A percentile compares a stretch with the other conserved stretches of the same genome.
phyloP scores from a whole-genome alignment of 1,140 invertebrate genomes.

The Choristoneura fumiferana region DNA sequence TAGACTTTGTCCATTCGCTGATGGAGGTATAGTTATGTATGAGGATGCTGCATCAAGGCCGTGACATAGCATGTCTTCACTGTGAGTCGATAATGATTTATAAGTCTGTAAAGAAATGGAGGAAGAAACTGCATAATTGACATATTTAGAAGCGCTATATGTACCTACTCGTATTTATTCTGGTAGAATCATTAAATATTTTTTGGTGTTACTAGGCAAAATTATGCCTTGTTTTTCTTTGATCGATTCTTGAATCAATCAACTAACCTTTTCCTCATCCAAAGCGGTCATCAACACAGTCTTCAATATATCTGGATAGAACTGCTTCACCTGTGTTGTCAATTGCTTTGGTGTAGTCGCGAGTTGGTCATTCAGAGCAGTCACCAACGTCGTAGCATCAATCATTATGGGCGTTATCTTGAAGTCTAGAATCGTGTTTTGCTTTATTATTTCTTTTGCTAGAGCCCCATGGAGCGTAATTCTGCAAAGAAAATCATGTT shows the following conservation, averaged over 20 bases:
- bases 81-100: conserved; percentile 50
- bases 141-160: not conserved
- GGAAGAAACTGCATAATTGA: not conserved
- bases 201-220: no score
- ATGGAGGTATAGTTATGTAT: conserved; percentile 46
- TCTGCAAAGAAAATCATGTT: conserved; percentile 39
- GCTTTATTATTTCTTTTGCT: conserved; percentile 68
- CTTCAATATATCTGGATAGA: conserved; percentile 49
- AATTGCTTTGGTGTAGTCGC: conserved; percentile 37
- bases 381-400: conserved; percentile 43
- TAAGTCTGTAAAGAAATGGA: conserved; percentile 50
- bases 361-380: conserved; percentile 53
- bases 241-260: not conserved
- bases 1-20: conserved; percentile 33
- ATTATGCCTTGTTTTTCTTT: no score
- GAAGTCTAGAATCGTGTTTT: conserved; percentile 62
- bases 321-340: conserved; percentile 36
- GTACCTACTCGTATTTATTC: no score
- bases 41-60: conserved; percentile 35
- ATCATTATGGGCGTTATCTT: conserved; percentile 61
- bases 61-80: conserved; percentile 55
- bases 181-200: no score
- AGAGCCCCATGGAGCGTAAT: conserved; percentile 69
- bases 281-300: conserved; percentile 53
- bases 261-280: conserved; percentile 65